Evolutionary conservation across 2,797 vertebrate species (phyloP).

Genomic region (Phrynocephalus forsythii): DNA sequence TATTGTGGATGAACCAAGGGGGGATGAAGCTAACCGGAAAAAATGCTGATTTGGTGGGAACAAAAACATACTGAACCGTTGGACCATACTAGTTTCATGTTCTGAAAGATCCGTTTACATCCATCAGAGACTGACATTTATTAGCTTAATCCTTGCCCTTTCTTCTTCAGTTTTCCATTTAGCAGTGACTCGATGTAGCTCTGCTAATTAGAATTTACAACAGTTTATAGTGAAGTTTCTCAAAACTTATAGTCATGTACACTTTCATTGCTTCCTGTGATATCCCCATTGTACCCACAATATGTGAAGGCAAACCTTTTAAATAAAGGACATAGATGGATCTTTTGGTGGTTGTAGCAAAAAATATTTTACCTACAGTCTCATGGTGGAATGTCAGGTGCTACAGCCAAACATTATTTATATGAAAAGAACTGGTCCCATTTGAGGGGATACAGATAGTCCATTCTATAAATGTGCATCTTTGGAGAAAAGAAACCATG

Average conservation of each 20-base stretch:
- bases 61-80: background rate
- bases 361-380: conserved; percentile 35
- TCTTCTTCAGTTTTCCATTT: background rate
- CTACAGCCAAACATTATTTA: background rate
- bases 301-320: background rate
- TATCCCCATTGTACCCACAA: conserved; percentile 26
- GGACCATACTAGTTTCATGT: background rate
- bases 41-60: background rate
- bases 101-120: background rate
- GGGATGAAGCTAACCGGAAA: too few species aligned
- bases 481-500: background rate
- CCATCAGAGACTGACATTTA: background rate
- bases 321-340: background rate
- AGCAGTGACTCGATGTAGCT: background rate
- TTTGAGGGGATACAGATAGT: background rate
- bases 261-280: conserved; percentile 6
- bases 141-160: background rate
- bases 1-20: too few species aligned
- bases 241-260: too few species aligned
- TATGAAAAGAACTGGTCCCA: background rate
- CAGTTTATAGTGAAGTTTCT: conserved; percentile 49
- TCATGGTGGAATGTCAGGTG: conserved; percentile 8
- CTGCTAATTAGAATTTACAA: too few species aligned
- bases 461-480: background rate
- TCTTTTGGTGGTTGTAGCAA: conserved; percentile 3